Percentiles rank a stretch among this genome's conserved stretches.
These are phyloP conservation scores for Fulica atra DNA, from an alignment of 2,113 vertebrate species.

Conservation along the genomic window DNA sequence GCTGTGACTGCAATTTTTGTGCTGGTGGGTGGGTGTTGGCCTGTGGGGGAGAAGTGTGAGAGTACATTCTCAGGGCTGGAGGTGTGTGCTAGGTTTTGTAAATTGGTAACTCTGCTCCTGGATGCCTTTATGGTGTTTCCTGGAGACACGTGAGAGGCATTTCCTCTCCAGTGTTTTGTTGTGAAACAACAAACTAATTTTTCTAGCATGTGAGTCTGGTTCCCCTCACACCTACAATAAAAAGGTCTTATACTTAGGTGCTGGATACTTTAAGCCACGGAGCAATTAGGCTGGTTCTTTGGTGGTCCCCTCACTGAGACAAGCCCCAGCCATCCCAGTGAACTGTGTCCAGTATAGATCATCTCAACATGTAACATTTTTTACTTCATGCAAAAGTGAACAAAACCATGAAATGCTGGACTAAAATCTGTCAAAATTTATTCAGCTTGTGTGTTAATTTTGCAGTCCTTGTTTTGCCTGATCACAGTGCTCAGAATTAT, in stretches of 20 bases:
- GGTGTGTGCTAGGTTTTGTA: not conserved
- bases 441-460: not conserved
- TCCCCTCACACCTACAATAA: rapidly evolving
- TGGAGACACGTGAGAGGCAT: not conserved
- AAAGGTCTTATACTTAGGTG: not conserved
- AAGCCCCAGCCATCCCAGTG: not conserved
- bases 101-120: not conserved
- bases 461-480: not conserved
- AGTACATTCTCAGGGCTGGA: rapidly evolving
- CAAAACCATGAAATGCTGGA: not conserved
- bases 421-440: not conserved
- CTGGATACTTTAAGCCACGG: not conserved
- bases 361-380: not conserved
- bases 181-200: not conserved
- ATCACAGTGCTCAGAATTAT: not conserved
- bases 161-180: not conserved
- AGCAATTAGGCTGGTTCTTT: rapidly evolving
- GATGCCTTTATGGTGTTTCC: not conserved
- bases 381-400: not conserved
- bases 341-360: rapidly evolving
- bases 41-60: rapidly evolving
- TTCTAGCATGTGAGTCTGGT: not conserved
- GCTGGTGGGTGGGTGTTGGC: rapidly evolving
- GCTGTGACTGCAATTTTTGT: not conserved
- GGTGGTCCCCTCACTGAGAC: not conserved